These are phyloP conservation scores for Anthophora plumipes DNA, from an alignment of 2,888 invertebrate genomes.

Conservation along the genomic window DNA sequence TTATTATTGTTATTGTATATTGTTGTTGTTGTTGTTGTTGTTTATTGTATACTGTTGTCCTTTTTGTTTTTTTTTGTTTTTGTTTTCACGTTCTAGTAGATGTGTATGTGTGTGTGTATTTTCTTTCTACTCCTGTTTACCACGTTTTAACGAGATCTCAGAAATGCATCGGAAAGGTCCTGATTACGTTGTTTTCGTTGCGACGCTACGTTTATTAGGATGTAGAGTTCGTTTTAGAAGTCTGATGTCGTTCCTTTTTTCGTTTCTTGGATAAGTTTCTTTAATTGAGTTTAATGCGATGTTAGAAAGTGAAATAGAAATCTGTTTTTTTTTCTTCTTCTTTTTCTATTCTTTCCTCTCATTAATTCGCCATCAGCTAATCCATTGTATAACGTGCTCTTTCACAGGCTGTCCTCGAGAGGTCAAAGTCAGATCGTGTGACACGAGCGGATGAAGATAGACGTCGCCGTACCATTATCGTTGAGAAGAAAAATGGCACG, in stretches of 20 bases:
- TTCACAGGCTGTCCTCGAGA: conserved; percentile 88
- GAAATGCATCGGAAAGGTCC: neutral
- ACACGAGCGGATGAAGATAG: conserved; percentile 94
- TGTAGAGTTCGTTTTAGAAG: conserved; percentile 2
- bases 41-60: neutral
- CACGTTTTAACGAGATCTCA: neutral
- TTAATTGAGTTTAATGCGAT: neutral
- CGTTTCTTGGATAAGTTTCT: neutral
- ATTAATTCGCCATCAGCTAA: neutral
- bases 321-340: no score
- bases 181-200: conserved; percentile 24
- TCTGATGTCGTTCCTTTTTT: neutral
- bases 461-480: conserved; percentile 94
- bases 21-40: neutral
- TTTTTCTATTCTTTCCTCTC: no score
- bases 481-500: conserved; percentile 94
- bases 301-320: neutral
- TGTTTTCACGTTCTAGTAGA: neutral
- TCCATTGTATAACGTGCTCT: conserved; percentile 17
- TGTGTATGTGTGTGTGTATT: neutral
- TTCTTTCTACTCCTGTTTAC: neutral
- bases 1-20: neutral
- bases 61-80: neutral
- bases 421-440: conserved; percentile 90
- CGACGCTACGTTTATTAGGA: conserved; percentile 17